These are phyloP conservation scores for Lepidothrix coronata DNA, from an alignment of 2,113 vertebrate species.

Conservation along the genomic window DNA sequence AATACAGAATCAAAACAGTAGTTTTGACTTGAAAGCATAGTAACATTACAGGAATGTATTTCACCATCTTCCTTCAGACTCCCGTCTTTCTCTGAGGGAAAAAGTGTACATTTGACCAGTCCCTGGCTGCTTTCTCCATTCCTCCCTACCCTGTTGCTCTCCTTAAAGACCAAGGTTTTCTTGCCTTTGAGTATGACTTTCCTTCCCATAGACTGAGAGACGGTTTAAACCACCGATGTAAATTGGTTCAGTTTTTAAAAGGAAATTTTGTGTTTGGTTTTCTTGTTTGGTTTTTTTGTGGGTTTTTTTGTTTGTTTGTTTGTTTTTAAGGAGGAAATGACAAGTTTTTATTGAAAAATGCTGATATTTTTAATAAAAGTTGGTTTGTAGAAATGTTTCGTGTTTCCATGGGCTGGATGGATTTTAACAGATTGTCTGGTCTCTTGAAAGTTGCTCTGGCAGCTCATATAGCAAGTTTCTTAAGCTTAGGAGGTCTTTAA, in stretches of 20 bases:
- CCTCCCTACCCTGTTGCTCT: not conserved
- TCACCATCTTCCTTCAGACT: not conserved
- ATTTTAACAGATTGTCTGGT: not conserved
- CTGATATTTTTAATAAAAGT: not conserved
- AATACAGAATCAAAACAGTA: not conserved
- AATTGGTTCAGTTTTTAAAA: not conserved
- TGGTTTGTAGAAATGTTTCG: not conserved
- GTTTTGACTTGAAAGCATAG: not conserved
- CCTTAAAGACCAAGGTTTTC: not conserved
- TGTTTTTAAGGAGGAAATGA: not conserved
- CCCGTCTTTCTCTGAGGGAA: not conserved
- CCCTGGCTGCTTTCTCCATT: not conserved
- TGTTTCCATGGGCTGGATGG: not conserved
- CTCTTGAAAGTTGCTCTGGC: not conserved
- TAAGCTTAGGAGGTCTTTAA: not conserved
- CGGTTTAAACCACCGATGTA: not conserved
- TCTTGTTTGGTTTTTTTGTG: no score
- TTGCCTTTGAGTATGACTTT: not conserved
- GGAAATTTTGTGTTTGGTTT: not conserved
- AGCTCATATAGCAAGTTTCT: not conserved
- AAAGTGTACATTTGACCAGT: not conserved
- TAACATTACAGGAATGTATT: accelerated
- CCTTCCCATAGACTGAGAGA: not conserved
- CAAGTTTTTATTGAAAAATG: not conserved
- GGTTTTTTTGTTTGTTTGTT: not conserved